Base-by-base conservation (phyloP, 2,888 invertebrate species). In the Listrodromus nycthemerus region DNA sequence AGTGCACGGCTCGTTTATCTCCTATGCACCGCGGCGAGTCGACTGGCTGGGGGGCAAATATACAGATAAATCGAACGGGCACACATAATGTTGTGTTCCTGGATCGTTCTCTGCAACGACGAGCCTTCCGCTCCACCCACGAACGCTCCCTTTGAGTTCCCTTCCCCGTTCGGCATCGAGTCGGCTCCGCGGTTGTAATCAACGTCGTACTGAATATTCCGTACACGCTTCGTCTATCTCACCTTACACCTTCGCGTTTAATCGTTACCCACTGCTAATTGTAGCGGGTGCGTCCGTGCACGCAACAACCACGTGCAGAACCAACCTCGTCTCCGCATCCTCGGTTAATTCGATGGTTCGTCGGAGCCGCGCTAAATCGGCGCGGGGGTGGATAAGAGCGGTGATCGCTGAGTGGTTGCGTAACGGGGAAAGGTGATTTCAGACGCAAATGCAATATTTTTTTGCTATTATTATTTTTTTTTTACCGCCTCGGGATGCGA, bases 1-100 rank as follows among this genome's bases (percentile, higher is more conserved):
- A 90, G 88, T 87, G 88, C 87, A 89, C 89, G 89, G 87, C 87
- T 89, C 88, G 89, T 89, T 89, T 90, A 88, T 89, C 87, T 89
- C 85, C 86, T 79, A 71, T 79, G 71, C 79, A 55, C 63, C 27
- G 41, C 48, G 45, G 16, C 61, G 24, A 50, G 58, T 37, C 66
- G 41, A 16, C 41, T 16, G 41, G 37, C 37, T 13, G 41, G 21
- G 41, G 27, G 65, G 37, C n/a, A 58, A 41, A 66, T 30, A 73
- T 48, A 45, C 67, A 27, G 58, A 61, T 30, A 27, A 27, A 61
- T 61, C n/a, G 19, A 52, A 37, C 58, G 67, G 66, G 79, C 55
- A 73, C 50, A n/a, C 58, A 30, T 52, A 50, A 58, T 37, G 80
- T 41, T 41, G 41, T 79, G 88, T 90, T 90, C 88, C 90, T 89